These are phyloP conservation scores for Petrosia ficiformis DNA, from an alignment of 37 sponge, comb jelly and placozoan species.

Conservation along the genomic window DNA sequence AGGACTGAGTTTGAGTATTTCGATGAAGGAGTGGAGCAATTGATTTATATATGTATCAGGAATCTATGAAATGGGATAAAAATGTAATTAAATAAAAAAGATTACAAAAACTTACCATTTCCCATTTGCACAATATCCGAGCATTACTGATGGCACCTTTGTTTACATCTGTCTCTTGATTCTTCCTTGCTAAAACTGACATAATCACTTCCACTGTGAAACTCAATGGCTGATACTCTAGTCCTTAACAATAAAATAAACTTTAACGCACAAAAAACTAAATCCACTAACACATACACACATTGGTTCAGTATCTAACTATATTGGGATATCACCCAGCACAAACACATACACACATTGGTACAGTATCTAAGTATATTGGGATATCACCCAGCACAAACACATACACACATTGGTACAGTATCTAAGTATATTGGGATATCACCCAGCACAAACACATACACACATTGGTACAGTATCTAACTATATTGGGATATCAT, in stretches of 20 bases:
- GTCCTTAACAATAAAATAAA: background rate
- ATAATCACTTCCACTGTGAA: slow-evolving; percentile 48
- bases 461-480: too few species aligned
- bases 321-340: too few species aligned
- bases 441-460: too few species aligned
- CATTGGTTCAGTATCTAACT: too few species aligned
- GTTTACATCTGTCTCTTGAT: background rate
- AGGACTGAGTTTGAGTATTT: slow-evolving; percentile 30
- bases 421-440: too few species aligned
- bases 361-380: too few species aligned
- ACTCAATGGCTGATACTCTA: slow-evolving; percentile 43
- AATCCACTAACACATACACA: background rate
- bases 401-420: too few species aligned
- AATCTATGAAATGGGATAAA: too few species aligned
- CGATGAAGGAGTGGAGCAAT: slow-evolving; percentile 13
- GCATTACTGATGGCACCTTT: background rate
- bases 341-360: too few species aligned
- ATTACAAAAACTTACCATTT: background rate
- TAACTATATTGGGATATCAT: too few species aligned
- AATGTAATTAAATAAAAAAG: background rate
- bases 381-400: too few species aligned
- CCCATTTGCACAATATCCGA: slow-evolving; percentile 11
- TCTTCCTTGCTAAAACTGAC: slow-evolving; percentile 1
- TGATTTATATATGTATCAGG: background rate
- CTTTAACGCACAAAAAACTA: background rate